These are phyloP conservation scores for Chesias legatella DNA, from an alignment of 2,888 invertebrate species.

Conservation along the genomic window DNA sequence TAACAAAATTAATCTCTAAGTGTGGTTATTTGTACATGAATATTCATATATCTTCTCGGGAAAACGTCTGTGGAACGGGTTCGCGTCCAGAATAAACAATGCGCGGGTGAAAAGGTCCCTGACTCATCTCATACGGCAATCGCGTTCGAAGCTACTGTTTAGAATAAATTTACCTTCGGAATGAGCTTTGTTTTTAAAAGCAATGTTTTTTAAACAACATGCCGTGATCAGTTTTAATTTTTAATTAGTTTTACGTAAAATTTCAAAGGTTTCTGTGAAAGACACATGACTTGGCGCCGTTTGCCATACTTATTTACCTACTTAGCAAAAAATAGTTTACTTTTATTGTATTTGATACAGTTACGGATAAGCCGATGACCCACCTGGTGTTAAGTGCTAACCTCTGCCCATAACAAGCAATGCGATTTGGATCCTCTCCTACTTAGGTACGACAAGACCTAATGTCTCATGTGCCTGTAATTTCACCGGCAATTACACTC, in stretches of 20 bases:
- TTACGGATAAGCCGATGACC: no score
- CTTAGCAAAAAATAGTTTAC: no score
- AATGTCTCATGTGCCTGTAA: no score
- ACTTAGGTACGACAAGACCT: no score
- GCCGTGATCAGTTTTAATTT: conserved; percentile 35
- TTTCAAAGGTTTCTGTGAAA: conserved; percentile 16
- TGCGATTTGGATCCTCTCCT: no score
- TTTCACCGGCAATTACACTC: no score
- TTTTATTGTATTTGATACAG: no score
- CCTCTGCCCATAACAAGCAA: no score
- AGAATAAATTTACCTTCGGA: conserved; percentile 67
- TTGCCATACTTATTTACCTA: no score
- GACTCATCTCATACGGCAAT: conserved; percentile 62
- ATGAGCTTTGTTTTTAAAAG: conserved; percentile 48
- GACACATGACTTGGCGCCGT: conserved; percentile 8
- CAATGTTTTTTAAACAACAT: conserved; percentile 45
- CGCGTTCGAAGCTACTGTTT: conserved; percentile 57
- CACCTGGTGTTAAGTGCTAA: no score
- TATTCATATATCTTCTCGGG: conserved; percentile 47
- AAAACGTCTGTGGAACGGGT: conserved; percentile 56
- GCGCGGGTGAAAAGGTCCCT: conserved; percentile 66
- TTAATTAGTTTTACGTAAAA: conserved; percentile 26
- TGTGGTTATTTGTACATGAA: conserved; percentile 44
- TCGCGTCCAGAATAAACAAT: conserved; percentile 69
- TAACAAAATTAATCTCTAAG: conserved; percentile 40